Evolutionary conservation across 2,888 invertebrate species (phyloP).

Genomic region (Nymphalis urticae): DNA sequence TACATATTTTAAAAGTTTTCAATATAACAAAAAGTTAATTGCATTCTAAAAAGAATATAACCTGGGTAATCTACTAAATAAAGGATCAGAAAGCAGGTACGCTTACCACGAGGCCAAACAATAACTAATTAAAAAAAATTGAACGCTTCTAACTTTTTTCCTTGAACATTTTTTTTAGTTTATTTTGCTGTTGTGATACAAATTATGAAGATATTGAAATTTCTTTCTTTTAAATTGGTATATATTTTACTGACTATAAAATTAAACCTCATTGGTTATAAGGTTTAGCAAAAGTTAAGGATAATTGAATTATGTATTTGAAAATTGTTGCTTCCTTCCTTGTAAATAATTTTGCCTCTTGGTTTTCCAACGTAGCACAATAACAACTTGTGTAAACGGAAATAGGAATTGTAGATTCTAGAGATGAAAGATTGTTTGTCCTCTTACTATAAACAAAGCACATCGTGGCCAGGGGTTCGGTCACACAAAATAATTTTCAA

Average conservation of each 20-base stretch:
- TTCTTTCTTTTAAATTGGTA: background rate
- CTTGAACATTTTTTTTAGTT: background rate
- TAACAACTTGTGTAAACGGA: background rate
- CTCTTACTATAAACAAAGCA: conserved; percentile 6
- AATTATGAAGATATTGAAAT: background rate
- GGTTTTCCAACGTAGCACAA: background rate
- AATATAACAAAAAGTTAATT: too few relatives aligned
- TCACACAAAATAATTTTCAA: conserved; percentile 58
- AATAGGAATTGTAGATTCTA: conserved; percentile 11
- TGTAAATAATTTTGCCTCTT: background rate
- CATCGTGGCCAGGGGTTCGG: conserved; percentile 18
- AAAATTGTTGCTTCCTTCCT: background rate
- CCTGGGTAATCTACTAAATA: background rate
- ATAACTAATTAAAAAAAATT: background rate
- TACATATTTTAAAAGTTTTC: too few relatives aligned
- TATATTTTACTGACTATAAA: background rate
- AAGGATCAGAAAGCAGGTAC: background rate
- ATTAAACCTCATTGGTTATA: background rate
- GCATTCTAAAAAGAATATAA: background rate
- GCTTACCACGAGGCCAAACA: background rate
- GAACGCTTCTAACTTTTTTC: background rate
- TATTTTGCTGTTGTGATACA: background rate
- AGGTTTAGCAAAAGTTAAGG: background rate
- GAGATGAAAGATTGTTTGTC: background rate
- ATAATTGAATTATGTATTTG: background rate